These are phyloP conservation scores for Ethmia dodecea DNA, from an alignment of 2,888 invertebrate species.

Conservation along the genomic window DNA sequence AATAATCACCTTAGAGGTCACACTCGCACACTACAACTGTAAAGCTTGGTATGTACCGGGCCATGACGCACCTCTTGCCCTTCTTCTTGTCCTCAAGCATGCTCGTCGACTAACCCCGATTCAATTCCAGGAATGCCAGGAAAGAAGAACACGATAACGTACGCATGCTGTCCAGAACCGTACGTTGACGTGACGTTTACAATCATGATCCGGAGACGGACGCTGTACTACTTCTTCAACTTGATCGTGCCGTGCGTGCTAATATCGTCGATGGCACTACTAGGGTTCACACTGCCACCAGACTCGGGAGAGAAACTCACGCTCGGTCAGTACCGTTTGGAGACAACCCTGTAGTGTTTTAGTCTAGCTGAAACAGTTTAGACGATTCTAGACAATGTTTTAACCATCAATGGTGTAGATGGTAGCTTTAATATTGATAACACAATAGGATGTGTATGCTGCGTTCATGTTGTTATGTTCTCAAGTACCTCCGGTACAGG, in stretches of 20 bases:
- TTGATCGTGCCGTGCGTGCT: conserved; percentile 99
- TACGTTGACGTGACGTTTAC: conserved; percentile 98
- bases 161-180: conserved; percentile 96
- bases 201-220: conserved; percentile 96
- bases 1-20: no score
- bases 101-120: no score
- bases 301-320: conserved; percentile 98
- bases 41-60: no score
- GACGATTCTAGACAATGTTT: no score
- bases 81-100: no score
- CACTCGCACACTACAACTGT: no score
- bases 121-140: conserved; percentile 89
- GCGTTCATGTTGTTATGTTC: no score
- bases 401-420: neutral
- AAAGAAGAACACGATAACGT: conserved; percentile 92
- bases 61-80: no score
- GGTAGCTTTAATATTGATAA: neutral
- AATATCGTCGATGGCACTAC: conserved; percentile 98
- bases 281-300: conserved; percentile 98
- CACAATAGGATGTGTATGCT: no score
- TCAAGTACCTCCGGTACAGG: no score
- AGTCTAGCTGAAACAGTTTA: no score
- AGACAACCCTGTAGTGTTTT: no score
- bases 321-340: conserved; percentile 82
- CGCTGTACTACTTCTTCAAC: conserved; percentile 99